phyloP scores from a whole-genome alignment of 2,888 invertebrate species.

The Enoplolaimus lenunculus region DNA sequence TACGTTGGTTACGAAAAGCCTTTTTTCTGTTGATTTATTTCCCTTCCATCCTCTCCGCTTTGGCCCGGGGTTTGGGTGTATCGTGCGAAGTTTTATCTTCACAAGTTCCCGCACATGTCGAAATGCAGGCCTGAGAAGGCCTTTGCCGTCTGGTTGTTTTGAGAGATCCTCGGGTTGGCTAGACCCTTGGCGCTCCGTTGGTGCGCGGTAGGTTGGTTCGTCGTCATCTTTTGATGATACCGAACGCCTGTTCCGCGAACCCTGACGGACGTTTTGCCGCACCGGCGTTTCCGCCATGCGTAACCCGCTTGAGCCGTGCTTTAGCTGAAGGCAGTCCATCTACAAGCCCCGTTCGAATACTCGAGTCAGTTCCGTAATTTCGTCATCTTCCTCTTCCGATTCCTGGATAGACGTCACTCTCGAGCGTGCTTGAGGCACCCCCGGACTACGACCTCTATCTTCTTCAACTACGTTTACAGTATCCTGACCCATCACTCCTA shows the following conservation, averaged over 20 bases:
- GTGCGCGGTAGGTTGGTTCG: background rate
- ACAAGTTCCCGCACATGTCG: background rate
- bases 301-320: constrained; percentile 6
- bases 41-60: background rate
- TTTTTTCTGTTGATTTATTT: background rate
- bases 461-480: too few species aligned
- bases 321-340: background rate
- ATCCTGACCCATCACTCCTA: too few species aligned
- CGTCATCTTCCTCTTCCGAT: too few species aligned
- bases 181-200: background rate
- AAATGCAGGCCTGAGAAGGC: background rate
- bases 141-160: background rate
- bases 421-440: too few species aligned
- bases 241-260: background rate
- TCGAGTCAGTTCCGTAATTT: too few species aligned
- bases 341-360: too few species aligned
- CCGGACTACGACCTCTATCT: too few species aligned
- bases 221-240: background rate
- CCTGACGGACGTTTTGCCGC: background rate
- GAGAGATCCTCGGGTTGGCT: constrained; percentile 1
- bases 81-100: constrained; percentile 1
- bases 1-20: background rate
- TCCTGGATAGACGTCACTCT: too few species aligned
- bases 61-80: constrained; percentile 11
- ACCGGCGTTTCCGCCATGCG: background rate